phyloP scores from a whole-genome alignment of 1,140 invertebrate species.

The Platyura marginata region DNA sequence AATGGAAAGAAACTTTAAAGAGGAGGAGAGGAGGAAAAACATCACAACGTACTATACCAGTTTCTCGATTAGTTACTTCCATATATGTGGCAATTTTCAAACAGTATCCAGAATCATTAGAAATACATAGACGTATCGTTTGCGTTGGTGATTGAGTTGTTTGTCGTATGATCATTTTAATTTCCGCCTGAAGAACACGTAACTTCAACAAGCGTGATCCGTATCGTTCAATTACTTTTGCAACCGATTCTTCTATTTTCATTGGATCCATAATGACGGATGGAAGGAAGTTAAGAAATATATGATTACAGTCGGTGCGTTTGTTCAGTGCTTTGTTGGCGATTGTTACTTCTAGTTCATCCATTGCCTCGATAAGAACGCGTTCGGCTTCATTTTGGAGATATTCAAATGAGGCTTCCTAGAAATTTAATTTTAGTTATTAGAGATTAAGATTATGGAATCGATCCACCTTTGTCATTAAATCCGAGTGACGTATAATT shows the following conservation, averaged over 20 bases:
- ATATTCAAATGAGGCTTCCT: slow-evolving; percentile 95
- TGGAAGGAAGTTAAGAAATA: slow-evolving; percentile 98
- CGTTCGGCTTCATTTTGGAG: slow-evolving; percentile 95
- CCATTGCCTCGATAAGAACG: slow-evolving; percentile 93
- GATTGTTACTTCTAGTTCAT: slow-evolving; percentile 93
- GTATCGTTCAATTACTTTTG: slow-evolving; percentile 89
- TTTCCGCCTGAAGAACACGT: slow-evolving; percentile 62
- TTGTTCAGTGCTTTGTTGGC: slow-evolving; percentile 80
- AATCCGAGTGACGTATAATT: slow-evolving; percentile 91
- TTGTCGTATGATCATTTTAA: slow-evolving; percentile 69
- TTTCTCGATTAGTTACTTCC: slow-evolving; percentile 73
- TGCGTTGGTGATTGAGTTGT: slow-evolving; percentile 61
- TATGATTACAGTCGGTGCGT: slow-evolving; percentile 96
- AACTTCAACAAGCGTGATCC: slow-evolving; percentile 89
- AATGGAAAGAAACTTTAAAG: slow-evolving; percentile 8
- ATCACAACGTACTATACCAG: slow-evolving; percentile 56
- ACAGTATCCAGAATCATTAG: slow-evolving; percentile 93
- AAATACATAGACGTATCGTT: slow-evolving; percentile 76
- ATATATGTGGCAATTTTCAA: slow-evolving; percentile 88
- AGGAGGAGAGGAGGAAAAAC: no score
- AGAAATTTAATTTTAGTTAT: neutral
- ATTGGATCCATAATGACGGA: slow-evolving; percentile 93
- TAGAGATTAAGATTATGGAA: slow-evolving; percentile 1
- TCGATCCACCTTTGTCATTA: slow-evolving; percentile 98
- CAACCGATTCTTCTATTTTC: slow-evolving; percentile 92